phyloP scores from a whole-genome alignment of 1,140 invertebrate genomes.

The Condylostylus longicornis region DNA sequence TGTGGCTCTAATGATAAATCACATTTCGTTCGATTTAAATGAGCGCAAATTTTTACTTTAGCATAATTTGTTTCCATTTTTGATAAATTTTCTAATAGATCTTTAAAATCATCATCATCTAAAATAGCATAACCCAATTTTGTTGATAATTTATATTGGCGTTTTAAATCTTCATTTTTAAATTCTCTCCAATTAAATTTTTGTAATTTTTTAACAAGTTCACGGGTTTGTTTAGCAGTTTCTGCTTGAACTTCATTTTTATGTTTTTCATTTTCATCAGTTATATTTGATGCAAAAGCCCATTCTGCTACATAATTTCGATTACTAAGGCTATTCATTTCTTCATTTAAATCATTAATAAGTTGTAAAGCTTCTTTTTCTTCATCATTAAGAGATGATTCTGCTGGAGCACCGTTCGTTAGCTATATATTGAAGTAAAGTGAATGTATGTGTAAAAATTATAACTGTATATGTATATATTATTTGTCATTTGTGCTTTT shows the following conservation, averaged over 20 bases:
- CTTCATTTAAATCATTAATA: slow-evolving; percentile 41
- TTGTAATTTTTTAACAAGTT: slow-evolving; percentile 37
- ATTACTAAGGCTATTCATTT: slow-evolving; percentile 40
- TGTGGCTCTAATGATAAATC: slow-evolving; percentile 62
- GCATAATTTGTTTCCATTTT: slow-evolving; percentile 67
- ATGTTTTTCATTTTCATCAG: slow-evolving; percentile 46
- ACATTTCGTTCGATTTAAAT: slow-evolving; percentile 47
- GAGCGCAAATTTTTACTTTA: slow-evolving; percentile 64
- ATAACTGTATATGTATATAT: no score
- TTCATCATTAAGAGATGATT: slow-evolving; percentile 38
- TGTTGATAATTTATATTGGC: slow-evolving; percentile 49
- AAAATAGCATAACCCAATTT: slow-evolving; percentile 54
- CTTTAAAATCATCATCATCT: slow-evolving; percentile 44
- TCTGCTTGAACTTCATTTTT: slow-evolving; percentile 34
- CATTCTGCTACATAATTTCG: slow-evolving; percentile 41
- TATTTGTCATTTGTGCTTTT: no score
- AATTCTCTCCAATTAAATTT: slow-evolving; percentile 47
- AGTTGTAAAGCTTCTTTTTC: slow-evolving; percentile 44
- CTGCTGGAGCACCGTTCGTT: no score
- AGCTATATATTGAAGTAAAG: no score
- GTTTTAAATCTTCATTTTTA: slow-evolving; percentile 41
- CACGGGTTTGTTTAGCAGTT: slow-evolving; percentile 26
- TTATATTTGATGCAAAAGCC: slow-evolving; percentile 60
- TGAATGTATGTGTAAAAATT: no score
- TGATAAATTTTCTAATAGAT: slow-evolving; percentile 46